A percentile compares a stretch with the other conserved stretches of the same genome.
phyloP scores from a whole-genome alignment of 1,140 invertebrate species.

The Drosophila erecta region DNA sequence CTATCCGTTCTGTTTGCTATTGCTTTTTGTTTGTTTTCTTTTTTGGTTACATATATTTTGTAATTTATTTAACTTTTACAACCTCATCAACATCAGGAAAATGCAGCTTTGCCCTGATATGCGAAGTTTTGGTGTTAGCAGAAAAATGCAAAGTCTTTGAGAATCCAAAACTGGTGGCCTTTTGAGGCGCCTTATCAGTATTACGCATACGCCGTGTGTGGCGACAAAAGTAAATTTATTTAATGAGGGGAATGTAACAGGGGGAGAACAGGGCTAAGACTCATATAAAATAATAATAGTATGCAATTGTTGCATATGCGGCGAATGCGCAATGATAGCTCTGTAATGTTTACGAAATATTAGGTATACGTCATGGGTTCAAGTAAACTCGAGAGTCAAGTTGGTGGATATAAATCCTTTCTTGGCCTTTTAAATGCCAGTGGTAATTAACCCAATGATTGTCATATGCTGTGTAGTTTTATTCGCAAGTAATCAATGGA shows the following conservation, averaged over 20 bases:
- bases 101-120: not conserved
- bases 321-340: conserved; percentile 14
- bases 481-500: not conserved
- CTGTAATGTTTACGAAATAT: conserved; percentile 7
- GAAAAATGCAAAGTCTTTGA: conserved; percentile 16
- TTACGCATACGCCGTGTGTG: conserved; percentile 1
- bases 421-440: too few species aligned
- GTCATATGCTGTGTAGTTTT: not conserved
- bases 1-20: conserved; percentile 25
- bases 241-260: not conserved
- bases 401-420: not conserved
- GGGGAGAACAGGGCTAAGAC: too few species aligned
- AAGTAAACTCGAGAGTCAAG: not conserved
- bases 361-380: conserved; percentile 15
- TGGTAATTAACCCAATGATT: too few species aligned
- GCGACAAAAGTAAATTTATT: conserved; percentile 1
- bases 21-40: not conserved
- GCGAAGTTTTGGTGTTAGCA: not conserved
- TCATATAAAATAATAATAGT: not conserved
- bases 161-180: not conserved
- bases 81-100: not conserved
- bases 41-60: conserved; percentile 26
- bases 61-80: conserved; percentile 36
- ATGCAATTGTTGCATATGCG: not conserved
- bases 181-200: not conserved